Evolutionary conservation across 2,797 vertebrate genomes (phyloP), one percentile per base, ranked within the genome.

Genomic region (Salmo trutta): DNA sequence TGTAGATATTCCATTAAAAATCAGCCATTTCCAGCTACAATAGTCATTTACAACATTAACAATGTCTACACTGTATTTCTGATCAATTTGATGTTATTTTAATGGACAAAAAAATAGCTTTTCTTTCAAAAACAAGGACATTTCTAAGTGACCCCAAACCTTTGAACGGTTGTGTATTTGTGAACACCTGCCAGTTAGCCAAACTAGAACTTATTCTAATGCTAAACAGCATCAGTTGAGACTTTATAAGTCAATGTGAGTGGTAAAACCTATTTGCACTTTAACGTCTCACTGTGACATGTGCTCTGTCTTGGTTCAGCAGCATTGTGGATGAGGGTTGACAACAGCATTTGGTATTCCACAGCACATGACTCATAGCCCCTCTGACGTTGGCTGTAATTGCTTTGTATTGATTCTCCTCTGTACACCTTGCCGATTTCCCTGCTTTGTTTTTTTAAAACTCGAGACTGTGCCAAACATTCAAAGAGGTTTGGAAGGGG

Each of bases 341-440:
- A 24, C 59, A 24, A 64, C n/a, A 64, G 59, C 21, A 64, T 64
- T 64, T 64, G 21, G 69, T 56, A 73, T 76, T 68, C 59, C 16
- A 54, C 71, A 47, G 70, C 27, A 53, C 47, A 66, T 80, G 78
- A 80, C 69, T 76, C 70, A 80, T 54, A 54, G 5, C 41, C 52
- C 59, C 74, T 36, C 51, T 75, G 78, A 73, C 70, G 75, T 80
- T 69, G 41, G 56, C 27, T 66, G 67, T 79, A 79, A 76, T 79
- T 75, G 70, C 47, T 41, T 79, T 79, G 66, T 71, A 80, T 64
- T 64, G 59, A 64, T 64, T 64, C 59, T 12, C 59, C 21, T 12
- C 59, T 10, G 4, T 64, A 64, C 21, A 64, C 59, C 21, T 64
- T 10, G 8, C 59, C 24, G 21, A 24, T 24, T 62, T 62, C n/a